Evolutionary conservation across 2,888 invertebrate genomes (phyloP), one percentile per base, ranked within the genome.

Genomic region (Drosophila anceps): DNA sequence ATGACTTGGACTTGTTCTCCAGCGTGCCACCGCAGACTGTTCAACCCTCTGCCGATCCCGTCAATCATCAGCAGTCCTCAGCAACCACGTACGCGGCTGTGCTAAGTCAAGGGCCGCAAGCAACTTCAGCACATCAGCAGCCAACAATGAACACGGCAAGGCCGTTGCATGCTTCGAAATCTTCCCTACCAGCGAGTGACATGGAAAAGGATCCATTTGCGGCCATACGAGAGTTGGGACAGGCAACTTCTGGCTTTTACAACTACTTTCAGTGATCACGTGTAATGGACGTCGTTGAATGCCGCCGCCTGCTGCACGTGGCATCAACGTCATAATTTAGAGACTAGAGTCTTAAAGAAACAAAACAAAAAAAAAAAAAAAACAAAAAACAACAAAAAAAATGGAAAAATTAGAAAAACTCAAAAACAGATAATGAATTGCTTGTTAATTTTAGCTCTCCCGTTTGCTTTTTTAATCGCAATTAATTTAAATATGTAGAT

Each of bases 201-300:
- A 62, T 92, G 15, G 93, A 93, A 60, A 93, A 92, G 81, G 94
- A 93, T 91, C 94, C 93, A 18, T 94, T 94, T 88, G 93, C 93
- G 53, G 93, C 93, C 72, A 93, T 94, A 76, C 91, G 94, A 57
- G 94, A 94, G 69, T 87, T 94, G 65, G 94, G 94, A 37, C 93
- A 94, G 88, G 92, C 93, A 83, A 92, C 93, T 74, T 91, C 93
- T 74, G 94, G 94, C 74, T 93, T 94, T 82, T 94, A 94, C 90
- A 94, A 94, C 90, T 94, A 94, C 92, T 94, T 94, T 92, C 94
- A 94, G 86, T 94, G 91, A 91, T 73, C 69, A 35, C 18, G 33
- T 48, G 64, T 54, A 39, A 39, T 37, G 39, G n/a, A 43, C 35
- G 59, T 58, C 61, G 51, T 63, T 50, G 29, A 15, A 57, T 48